Evolutionary conservation across 2,888 invertebrate genomes (phyloP).

Genomic region (Pycnomerus fuliginosus): DNA sequence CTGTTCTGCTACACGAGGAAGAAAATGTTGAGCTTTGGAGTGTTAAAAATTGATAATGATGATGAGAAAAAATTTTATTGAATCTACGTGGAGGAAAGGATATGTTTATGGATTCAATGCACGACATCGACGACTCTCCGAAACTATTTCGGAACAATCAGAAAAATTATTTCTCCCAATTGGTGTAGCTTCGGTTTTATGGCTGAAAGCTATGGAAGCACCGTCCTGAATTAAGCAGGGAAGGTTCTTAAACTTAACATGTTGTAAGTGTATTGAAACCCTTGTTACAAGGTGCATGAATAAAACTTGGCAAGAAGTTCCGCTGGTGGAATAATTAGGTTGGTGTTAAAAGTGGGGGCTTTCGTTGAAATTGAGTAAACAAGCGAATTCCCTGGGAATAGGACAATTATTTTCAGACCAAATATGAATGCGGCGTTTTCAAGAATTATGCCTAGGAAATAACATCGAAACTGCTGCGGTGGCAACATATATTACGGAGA

Average conservation of each 20-base stretch:
- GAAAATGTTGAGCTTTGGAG: no score
- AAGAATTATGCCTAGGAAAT: constrained; percentile 27
- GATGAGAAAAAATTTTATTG: constrained; percentile 13
- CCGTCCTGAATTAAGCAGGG: neutral
- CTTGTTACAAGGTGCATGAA: constrained; percentile 20
- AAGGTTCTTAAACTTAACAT: no score
- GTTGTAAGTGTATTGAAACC: constrained; percentile 15
- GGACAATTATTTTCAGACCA: constrained; percentile 17
- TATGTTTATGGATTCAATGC: constrained; percentile 18
- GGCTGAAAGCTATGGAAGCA: neutral
- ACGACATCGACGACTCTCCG: constrained; percentile 18
- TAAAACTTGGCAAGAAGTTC: constrained; percentile 10
- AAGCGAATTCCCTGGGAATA: constrained; percentile 13
- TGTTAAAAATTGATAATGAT: no score
- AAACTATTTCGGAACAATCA: constrained; percentile 24
- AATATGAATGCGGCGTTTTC: constrained; percentile 29
- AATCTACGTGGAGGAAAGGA: constrained; percentile 9
- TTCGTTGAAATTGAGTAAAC: constrained; percentile 13
- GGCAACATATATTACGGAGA: constrained; percentile 39
- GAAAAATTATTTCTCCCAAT: constrained; percentile 21
- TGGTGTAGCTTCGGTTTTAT: constrained; percentile 13
- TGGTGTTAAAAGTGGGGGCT: constrained; percentile 17
- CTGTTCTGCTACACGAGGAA: no score
- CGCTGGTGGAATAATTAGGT: constrained; percentile 15
- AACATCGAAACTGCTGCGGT: constrained; percentile 34